A percentile compares a stretch with the other conserved stretches of the same genome.
phyloP scores from a whole-genome alignment of 2,888 invertebrate genomes.

The Eupeodes latifasciatus region DNA sequence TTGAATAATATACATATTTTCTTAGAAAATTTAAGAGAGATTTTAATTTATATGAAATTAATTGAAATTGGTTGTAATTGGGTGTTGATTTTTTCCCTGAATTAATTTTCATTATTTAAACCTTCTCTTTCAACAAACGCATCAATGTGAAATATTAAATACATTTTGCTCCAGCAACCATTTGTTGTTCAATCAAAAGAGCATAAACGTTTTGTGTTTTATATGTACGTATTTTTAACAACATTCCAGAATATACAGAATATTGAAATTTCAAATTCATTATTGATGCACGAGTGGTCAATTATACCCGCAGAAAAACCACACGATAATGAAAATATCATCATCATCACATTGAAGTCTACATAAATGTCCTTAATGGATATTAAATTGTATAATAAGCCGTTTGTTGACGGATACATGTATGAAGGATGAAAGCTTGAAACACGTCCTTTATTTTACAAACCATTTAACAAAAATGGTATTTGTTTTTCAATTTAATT shows the following conservation, averaged over 20 bases:
- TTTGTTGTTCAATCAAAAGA: too few species aligned
- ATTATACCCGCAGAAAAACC: neutral
- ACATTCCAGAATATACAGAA: neutral
- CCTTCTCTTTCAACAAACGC: too few species aligned
- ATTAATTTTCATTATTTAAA: neutral
- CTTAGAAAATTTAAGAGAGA: too few species aligned
- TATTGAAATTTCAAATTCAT: neutral
- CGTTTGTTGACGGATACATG: neutral
- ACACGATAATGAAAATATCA: neutral
- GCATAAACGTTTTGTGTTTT: too few species aligned
- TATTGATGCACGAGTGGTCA: neutral
- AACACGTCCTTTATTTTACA: slow-evolving; percentile 20
- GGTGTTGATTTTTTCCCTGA: neutral
- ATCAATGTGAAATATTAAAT: too few species aligned
- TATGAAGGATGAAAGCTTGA: neutral
- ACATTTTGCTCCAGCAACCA: too few species aligned
- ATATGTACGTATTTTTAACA: neutral
- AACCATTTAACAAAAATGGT: slow-evolving; percentile 12
- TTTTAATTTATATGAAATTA: neutral
- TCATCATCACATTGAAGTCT: neutral
- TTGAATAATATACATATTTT: too few species aligned
- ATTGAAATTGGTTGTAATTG: neutral
- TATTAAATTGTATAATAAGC: slow-evolving; percentile 37
- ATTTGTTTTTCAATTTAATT: neutral
- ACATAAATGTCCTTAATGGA: slow-evolving; percentile 12